A percentile compares a stretch with the other conserved stretches of the same genome.
Conservation (phyloP, 2,888 invertebrate genomes). For the Apamea crenata region DNA sequence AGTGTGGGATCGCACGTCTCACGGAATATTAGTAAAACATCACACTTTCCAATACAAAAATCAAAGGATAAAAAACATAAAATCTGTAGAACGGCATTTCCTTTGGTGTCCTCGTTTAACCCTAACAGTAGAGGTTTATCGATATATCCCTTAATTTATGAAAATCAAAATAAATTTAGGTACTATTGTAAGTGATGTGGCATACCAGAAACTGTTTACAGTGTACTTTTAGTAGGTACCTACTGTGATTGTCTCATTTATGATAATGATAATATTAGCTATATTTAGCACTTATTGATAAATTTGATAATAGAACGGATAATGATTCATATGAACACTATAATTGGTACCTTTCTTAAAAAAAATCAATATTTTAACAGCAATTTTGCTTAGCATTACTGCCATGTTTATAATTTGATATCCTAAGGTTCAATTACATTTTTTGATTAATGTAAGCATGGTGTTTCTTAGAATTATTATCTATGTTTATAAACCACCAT, state of each 20-base stretch:
- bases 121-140: too few relatives aligned
- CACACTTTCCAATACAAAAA: not conserved
- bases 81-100: not conserved
- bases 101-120: not conserved
- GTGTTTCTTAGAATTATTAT: conserved; percentile 35
- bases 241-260: not conserved
- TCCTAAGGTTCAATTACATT: not conserved
- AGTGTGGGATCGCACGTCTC: too few relatives aligned
- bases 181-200: not conserved
- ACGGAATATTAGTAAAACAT: too few relatives aligned
- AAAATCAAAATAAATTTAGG: not conserved
- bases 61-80: not conserved
- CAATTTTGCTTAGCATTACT: not conserved
- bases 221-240: not conserved
- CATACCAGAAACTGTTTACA: not conserved
- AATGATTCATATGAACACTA: not conserved
- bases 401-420: conserved; percentile 1
- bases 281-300: conserved; percentile 34
- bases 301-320: conserved; percentile 16
- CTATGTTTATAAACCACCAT: conserved; percentile 24
- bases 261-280: conserved; percentile 14
- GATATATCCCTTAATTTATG: not conserved
- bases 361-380: conserved; percentile 4
- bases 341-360: not conserved
- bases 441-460: conserved; percentile 3